Evolutionary conservation across 2,113 vertebrate species (phyloP).

Genomic region (Zapornia atra): DNA sequence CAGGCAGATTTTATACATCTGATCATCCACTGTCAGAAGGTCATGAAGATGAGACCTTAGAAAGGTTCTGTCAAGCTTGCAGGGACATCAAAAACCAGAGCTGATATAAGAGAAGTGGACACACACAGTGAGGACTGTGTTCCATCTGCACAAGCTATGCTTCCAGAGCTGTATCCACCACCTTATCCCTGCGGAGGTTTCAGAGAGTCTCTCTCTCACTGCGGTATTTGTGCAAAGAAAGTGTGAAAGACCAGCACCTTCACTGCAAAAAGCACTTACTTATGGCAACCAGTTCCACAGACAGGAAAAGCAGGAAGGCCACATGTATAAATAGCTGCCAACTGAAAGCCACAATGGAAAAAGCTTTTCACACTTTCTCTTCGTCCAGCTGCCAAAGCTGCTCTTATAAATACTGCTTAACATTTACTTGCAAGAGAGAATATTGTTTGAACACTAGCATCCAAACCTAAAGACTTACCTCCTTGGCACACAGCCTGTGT

Average conservation of each 20-base stretch:
- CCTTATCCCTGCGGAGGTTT: background rate
- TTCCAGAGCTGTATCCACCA: background rate
- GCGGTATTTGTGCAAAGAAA: background rate
- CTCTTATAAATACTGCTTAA: background rate
- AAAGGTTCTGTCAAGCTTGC: background rate
- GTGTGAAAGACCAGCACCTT: background rate
- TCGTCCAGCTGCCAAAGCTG: background rate
- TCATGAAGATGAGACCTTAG: background rate
- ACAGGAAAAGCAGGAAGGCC: background rate
- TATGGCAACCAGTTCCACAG: background rate
- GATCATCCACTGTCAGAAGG: background rate
- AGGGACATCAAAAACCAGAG: background rate
- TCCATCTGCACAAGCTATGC: background rate
- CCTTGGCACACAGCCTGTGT: background rate
- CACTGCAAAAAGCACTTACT: background rate
- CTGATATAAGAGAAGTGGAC: background rate
- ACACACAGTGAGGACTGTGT: background rate
- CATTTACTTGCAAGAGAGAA: background rate
- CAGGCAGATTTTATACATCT: background rate
- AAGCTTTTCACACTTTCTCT: background rate
- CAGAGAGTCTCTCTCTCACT: background rate
- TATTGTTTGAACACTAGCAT: background rate
- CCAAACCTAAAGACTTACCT: background rate
- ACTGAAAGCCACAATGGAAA: background rate
- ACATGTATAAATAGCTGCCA: background rate